Conservation (phyloP, 2,888 invertebrate species). For the Magallana nippona region DNA sequence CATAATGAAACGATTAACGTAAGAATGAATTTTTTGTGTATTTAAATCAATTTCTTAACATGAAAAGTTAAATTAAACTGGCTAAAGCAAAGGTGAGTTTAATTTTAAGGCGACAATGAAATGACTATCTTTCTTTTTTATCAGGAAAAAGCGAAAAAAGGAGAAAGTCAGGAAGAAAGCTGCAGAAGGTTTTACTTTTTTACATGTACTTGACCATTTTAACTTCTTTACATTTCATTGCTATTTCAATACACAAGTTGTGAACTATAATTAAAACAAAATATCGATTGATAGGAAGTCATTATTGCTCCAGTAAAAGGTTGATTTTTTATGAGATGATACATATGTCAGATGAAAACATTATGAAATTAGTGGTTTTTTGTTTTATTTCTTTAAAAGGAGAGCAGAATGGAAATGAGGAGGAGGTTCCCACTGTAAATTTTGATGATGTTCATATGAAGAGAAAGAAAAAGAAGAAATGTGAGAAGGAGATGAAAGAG, state of each 20-base stretch:
- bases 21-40: no score
- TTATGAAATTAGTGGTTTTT: no score
- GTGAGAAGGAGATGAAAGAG: background rate
- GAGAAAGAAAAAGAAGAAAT: conserved; percentile 30
- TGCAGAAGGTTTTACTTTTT: background rate
- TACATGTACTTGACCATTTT: background rate
- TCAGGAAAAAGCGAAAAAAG: conserved; percentile 46
- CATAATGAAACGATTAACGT: no score
- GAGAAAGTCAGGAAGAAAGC: conserved; percentile 36
- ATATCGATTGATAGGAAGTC: no score
- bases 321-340: background rate
- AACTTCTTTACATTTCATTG: no score
- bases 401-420: background rate
- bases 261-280: no score
- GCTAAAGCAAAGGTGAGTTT: no score
- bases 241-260: no score
- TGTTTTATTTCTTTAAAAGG: background rate
- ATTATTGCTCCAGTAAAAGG: background rate
- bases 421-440: background rate
- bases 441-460: background rate
- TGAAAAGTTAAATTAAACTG: no score
- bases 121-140: background rate
- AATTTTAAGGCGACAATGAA: no score
- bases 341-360: background rate
- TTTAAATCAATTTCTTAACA: no score